These are phyloP conservation scores for Prorops nasuta DNA, from an alignment of 1,140 invertebrate species.

Conservation along the genomic window DNA sequence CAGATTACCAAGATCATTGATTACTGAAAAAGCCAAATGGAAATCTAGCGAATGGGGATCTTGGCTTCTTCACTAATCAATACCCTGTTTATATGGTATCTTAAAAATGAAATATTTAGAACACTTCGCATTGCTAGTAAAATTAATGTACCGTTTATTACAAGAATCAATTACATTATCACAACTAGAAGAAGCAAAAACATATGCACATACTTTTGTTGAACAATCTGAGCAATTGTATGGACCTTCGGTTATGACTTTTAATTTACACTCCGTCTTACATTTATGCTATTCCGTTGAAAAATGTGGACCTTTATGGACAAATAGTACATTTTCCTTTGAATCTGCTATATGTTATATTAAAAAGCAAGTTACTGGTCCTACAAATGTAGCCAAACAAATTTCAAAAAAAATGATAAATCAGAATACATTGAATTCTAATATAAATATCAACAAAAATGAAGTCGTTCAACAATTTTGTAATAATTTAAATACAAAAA, in stretches of 20 bases:
- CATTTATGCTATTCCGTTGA: slow-evolving; percentile 17
- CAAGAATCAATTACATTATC: slow-evolving; percentile 15
- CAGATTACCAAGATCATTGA: slow-evolving; percentile 7
- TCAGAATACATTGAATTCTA: too few relatives aligned
- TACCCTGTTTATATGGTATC: slow-evolving; percentile 11
- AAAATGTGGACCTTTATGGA: slow-evolving; percentile 15
- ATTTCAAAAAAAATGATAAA: too few relatives aligned
- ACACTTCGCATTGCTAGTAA: slow-evolving; percentile 14
- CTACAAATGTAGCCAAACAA: too few relatives aligned
- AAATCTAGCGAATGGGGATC: slow-evolving; percentile 18
- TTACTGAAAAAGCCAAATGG: slow-evolving; percentile 1
- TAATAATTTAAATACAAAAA: too few relatives aligned
- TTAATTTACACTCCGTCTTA: slow-evolving; percentile 18
- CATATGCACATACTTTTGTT: slow-evolving; percentile 13
- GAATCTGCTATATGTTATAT: too few relatives aligned
- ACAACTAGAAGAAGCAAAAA: slow-evolving; percentile 20
- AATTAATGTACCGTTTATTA: slow-evolving; percentile 18
- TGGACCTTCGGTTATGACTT: slow-evolving; percentile 14
- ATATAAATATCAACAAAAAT: too few relatives aligned
- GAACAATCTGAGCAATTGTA: slow-evolving; percentile 16
- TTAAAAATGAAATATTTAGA: slow-evolving; percentile 14
- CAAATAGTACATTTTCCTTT: slow-evolving; percentile 22
- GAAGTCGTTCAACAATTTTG: too few relatives aligned
- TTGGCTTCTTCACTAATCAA: slow-evolving; percentile 17
- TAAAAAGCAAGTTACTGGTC: too few relatives aligned